Evolutionary conservation across 2,797 vertebrate species (phyloP), one percentile per base, ranked within the genome.

Genomic region (Acipenser transmontanus): DNA sequence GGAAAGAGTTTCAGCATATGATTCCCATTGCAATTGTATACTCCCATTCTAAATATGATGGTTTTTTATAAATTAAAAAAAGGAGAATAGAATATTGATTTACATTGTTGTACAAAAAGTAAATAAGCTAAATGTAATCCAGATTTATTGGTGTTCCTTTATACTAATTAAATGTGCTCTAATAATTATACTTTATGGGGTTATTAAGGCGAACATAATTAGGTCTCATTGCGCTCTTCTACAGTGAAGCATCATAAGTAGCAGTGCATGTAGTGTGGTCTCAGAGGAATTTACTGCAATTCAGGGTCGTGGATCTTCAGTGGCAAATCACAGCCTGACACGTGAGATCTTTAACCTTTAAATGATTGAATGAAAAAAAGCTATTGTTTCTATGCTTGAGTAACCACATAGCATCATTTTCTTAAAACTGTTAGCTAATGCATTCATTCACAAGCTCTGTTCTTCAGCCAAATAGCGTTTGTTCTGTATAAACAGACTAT

Each of bases 341-440:
- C 60, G 50, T 60, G 54, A 63, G 66, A 70, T 66, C 63, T 70
- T 64, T 72, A 67, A 64, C 61, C 52, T 79, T 79, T 82, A 81
- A 79, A 82, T 34, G 34, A 34, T 34, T 34, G 2, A 34, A 88
- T 85, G 77, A 80, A 80, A 84, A 85, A 81, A 80, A 82, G 81
- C 80, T 82, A 84, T 73, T 72, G 82, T 73, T 87, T 85, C 85
- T 82, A 86, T 78, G 83, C 82, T 85, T 63, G 77, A 81, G 81
- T 74, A 77, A 80, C 84, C 82, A 62, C 85, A 78, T 87, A 87
- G 85, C 78, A 75, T 74, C 78, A 69, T 79, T 80, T 78, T 78
- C 72, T 71, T 73, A 69, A 73, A 82, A 82, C 69, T 75, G 47
- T 56, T 34, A 77, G 70, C 71, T 71, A 71, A 72, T 70, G 11